phyloP scores from a whole-genome alignment of 1,140 invertebrate species.

The Tenebrio molitor region DNA sequence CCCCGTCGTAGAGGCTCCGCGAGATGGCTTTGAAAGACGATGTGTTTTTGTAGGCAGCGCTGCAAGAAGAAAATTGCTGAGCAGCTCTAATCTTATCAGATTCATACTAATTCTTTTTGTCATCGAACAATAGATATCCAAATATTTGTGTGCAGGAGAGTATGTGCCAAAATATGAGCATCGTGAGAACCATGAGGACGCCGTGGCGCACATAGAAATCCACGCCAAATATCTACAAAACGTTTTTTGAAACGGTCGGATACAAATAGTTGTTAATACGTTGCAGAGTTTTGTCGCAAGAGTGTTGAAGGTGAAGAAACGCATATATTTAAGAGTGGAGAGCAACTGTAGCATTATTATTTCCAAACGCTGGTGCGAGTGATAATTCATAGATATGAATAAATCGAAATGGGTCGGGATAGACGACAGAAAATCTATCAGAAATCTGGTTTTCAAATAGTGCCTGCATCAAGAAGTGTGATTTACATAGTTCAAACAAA shows the following conservation, averaged over 20 bases:
- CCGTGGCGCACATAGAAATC: slow-evolving; percentile 10
- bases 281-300: slow-evolving; percentile 55
- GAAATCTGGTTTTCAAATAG: slow-evolving; percentile 55
- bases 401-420: slow-evolving; percentile 49
- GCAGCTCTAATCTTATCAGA: slow-evolving; percentile 2
- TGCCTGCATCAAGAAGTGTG: slow-evolving; percentile 50
- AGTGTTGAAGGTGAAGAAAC: slow-evolving; percentile 54
- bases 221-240: slow-evolving; percentile 54
- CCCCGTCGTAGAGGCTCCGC: slow-evolving; percentile 15
- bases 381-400: background rate
- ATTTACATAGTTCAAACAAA: no score
- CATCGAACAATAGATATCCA: slow-evolving; percentile 18
- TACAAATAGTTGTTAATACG: slow-evolving; percentile 48
- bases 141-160: slow-evolving; percentile 55
- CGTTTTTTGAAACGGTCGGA: slow-evolving; percentile 48
- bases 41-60: slow-evolving; percentile 10
- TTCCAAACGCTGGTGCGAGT: background rate
- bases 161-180: slow-evolving; percentile 55
- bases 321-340: slow-evolving; percentile 51
- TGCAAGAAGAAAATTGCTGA: slow-evolving; percentile 23
- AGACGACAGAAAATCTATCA: slow-evolving; percentile 56
- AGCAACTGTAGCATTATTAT: no score
- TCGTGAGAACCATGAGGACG: slow-evolving; percentile 51
- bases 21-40: slow-evolving; percentile 2
- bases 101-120: slow-evolving; percentile 19